Evolutionary conservation across 2,113 vertebrate genomes (phyloP), one percentile per base, ranked within the genome.

Genomic region (Lycaon pictus): DNA sequence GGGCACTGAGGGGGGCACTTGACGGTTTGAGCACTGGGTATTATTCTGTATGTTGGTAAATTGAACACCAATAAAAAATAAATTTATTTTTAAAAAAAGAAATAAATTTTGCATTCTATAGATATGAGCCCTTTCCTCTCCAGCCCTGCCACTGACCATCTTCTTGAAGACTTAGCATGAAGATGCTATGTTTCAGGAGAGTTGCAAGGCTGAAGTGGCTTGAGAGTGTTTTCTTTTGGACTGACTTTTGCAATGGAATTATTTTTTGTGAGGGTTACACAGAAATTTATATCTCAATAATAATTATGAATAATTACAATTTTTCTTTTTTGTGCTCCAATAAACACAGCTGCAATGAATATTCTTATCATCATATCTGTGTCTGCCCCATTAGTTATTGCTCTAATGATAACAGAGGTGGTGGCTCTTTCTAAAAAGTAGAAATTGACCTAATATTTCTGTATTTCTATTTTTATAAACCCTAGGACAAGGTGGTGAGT

Each of bases 221-320:
- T 71, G 25, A 69, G 17, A 85, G 27, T n/a, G 1, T 37, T 88
- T 77, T 55, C 43, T 62, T 86, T 48, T 27, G 8, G 12, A 81
- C 29, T 55, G 23, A 74, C 27, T 60, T 4, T 58, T 51, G 35
- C 51, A 60, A 62, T 35, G 15, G 29, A 56, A n/a, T 51, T 53
- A 23, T 53, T 65, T 62, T 72, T 65, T 11, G 20, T 22, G 13
- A 55, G 25, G 17, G 19, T 95, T 94, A 74, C 35, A 51, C 63
- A 90, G 62, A 67, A 82, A 88, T 97, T 48, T 0, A 79, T 93
- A 87, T 63, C 25, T 97, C 96, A 97, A 90, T 98, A 97, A 65
- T 94, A 85, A 65, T 81, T 95, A 95, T 79, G 85, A 7, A 60
- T 85, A 43, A 84, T 56, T 89, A 53, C 2, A 48, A 51, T 63